These are phyloP conservation scores for Ovis canadensis DNA, from an alignment of 2,113 vertebrate genomes.

Conservation along the genomic window DNA sequence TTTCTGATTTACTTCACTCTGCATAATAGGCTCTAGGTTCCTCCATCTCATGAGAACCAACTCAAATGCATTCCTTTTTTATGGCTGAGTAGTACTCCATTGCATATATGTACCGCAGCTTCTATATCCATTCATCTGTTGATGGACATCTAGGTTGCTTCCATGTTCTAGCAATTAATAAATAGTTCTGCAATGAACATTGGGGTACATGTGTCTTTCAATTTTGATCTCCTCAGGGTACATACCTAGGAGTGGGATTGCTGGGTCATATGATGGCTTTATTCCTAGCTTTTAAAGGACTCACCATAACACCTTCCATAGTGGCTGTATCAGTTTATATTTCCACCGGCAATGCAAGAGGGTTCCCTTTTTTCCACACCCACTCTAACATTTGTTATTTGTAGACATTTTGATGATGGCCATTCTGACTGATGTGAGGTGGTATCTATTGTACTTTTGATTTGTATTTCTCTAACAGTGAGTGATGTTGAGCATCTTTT, in stretches of 20 bases:
- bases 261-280: not conserved
- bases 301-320: not conserved
- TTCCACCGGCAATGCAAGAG: not conserved
- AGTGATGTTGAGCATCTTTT: not conserved
- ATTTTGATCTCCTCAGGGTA: not conserved
- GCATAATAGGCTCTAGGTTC: not conserved
- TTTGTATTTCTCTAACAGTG: not conserved
- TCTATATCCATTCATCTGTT: not conserved
- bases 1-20: not conserved
- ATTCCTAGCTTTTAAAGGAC: not conserved
- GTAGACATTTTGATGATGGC: not conserved
- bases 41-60: not conserved
- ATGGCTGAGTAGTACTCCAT: not conserved
- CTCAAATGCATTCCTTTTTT: not conserved
- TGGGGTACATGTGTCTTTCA: not conserved
- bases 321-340: not conserved
- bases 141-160: not conserved
- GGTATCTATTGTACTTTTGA: not conserved
- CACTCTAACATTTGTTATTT: not conserved
- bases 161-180: not conserved
- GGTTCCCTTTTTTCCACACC: not conserved
- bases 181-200: not conserved
- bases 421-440: not conserved
- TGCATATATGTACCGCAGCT: not conserved
- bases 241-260: not conserved